A percentile compares a stretch with the other conserved stretches of the same genome.
Evolutionary conservation across 1,140 invertebrate genomes (phyloP).

Genomic region (Temnothorax longispinosus): DNA sequence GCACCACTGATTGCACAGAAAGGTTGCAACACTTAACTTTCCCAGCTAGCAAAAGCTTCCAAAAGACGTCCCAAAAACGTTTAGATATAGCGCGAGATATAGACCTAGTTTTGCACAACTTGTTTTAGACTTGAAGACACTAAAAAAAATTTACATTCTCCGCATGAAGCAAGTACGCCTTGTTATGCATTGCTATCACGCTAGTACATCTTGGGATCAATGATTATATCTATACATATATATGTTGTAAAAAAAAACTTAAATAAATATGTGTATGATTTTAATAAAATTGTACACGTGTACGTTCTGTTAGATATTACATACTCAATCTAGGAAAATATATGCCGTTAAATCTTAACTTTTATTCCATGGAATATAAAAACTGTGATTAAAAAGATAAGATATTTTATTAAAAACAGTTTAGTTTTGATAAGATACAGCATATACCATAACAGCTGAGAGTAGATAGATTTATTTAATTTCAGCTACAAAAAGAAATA

Average conservation of each 20-base stretch:
- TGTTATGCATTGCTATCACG: slow-evolving; percentile 57
- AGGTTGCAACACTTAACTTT: no score
- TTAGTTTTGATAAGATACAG: not conserved
- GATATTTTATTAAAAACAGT: not conserved
- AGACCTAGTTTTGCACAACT: slow-evolving; percentile 87
- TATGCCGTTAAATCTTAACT: not conserved
- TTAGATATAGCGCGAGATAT: no score
- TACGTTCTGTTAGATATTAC: no score
- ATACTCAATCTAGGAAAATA: not conserved
- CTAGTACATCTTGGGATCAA: not conserved
- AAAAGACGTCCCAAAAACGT: no score
- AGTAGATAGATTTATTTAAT: no score
- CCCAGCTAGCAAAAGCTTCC: no score
- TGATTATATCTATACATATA: not conserved
- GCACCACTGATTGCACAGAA: no score
- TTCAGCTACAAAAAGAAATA: no score
- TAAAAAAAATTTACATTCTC: not conserved
- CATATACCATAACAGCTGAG: not conserved
- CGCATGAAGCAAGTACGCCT: slow-evolving; percentile 46
- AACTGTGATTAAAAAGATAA: not conserved
- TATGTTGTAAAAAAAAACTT: not conserved
- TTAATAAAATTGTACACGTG: not conserved
- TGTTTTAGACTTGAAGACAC: slow-evolving; percentile 31
- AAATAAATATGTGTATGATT: no score
- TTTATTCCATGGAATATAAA: not conserved